These are phyloP conservation scores for Cuculus canorus DNA, from an alignment of 2,797 vertebrate genomes.

Conservation along the genomic window DNA sequence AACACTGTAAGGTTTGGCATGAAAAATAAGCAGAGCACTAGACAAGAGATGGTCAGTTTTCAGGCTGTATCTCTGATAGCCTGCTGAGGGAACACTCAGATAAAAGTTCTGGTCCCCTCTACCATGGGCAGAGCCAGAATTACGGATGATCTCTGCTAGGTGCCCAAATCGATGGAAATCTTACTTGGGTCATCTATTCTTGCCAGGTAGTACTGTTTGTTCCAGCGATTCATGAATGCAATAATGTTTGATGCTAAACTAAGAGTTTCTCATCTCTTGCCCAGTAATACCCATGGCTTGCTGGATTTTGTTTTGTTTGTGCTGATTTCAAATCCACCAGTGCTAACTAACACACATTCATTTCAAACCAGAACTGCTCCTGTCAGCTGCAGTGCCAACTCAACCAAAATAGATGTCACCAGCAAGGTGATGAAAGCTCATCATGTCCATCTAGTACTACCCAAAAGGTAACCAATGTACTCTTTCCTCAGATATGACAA, in stretches of 20 bases:
- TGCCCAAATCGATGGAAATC: not conserved
- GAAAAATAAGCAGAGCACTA: not conserved
- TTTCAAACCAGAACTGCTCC: not conserved
- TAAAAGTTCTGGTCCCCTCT: not conserved
- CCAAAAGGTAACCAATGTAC: not conserved
- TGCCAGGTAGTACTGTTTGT: not conserved
- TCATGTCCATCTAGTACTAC: no score
- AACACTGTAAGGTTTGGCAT: not conserved
- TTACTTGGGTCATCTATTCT: not conserved
- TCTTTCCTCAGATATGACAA: not conserved
- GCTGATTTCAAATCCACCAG: not conserved
- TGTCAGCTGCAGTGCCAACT: not conserved
- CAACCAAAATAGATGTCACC: not conserved
- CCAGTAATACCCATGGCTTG: not conserved
- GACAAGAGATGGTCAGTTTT: not conserved
- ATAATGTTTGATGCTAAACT: not conserved
- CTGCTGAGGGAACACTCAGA: not conserved
- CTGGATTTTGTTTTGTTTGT: not conserved
- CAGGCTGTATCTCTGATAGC: not conserved
- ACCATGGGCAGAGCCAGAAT: not conserved
- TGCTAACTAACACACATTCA: not conserved
- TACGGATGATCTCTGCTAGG: not conserved
- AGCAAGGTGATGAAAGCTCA: not conserved
- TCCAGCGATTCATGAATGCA: not conserved
- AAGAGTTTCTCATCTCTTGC: not conserved